These are phyloP conservation scores for Chlorodrepanis virens DNA, from an alignment of 2,113 vertebrate species.

Conservation along the genomic window DNA sequence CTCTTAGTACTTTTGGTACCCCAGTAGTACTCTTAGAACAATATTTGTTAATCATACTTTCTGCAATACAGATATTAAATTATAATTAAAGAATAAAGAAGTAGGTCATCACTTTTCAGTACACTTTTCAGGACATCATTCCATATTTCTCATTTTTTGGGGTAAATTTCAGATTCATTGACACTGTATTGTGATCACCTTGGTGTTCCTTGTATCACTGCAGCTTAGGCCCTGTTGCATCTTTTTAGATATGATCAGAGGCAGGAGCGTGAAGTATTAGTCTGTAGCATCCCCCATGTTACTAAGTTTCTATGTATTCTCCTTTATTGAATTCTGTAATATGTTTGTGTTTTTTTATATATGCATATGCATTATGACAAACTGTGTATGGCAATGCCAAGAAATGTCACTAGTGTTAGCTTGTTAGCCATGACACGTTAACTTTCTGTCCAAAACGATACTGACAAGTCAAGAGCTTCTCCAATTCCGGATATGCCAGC, in stretches of 20 bases:
- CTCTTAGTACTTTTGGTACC: neutral
- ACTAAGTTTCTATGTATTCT: neutral
- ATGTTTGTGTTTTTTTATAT: neutral
- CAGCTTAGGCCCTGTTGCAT: neutral
- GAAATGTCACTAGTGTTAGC: neutral
- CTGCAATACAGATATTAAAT: neutral
- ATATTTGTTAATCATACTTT: neutral
- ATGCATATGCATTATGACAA: neutral
- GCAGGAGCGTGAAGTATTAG: neutral
- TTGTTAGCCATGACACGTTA: neutral
- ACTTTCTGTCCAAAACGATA: neutral
- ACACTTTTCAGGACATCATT: neutral
- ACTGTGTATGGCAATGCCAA: neutral
- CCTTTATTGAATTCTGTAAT: neutral
- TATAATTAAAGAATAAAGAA: neutral
- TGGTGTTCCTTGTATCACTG: neutral
- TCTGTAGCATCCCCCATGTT: neutral
- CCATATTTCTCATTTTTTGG: neutral
- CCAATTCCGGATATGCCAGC: neutral
- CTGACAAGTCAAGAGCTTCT: conserved; percentile 23
- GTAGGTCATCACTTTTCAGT: neutral
- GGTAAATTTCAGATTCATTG: neutral
- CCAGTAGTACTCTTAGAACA: neutral
- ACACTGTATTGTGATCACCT: neutral
- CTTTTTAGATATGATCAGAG: neutral